These are phyloP conservation scores for Leptopilina myrica DNA, from an alignment of 2,888 invertebrate genomes.

Conservation along the genomic window DNA sequence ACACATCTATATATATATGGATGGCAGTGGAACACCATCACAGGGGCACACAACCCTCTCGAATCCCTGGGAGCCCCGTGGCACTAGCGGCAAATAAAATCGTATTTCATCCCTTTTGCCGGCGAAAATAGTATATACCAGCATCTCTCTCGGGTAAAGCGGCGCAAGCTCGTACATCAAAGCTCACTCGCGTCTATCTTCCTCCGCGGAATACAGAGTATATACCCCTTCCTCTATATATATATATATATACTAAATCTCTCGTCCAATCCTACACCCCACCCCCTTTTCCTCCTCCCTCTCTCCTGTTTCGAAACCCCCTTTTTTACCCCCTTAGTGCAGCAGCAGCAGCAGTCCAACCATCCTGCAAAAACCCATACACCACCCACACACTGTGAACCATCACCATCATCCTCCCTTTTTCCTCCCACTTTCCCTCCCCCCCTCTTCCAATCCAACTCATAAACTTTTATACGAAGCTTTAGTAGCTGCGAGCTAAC, in stretches of 20 bases:
- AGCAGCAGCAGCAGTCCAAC: conserved; percentile 57
- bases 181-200: conserved; percentile 72
- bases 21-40: conserved; percentile 60
- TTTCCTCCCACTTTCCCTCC: conserved; percentile 52
- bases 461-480: conserved; percentile 73
- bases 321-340: conserved; percentile 42
- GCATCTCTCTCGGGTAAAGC: conserved; percentile 58
- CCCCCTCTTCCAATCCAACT: conserved; percentile 64
- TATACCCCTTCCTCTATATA: conserved; percentile 40
- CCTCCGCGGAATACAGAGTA: conserved; percentile 53
- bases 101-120: conserved; percentile 74
- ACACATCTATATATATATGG: conserved; percentile 44
- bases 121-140: conserved; percentile 70
- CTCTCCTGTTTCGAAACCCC: too few relatives aligned
- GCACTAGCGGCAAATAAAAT: conserved; percentile 73
- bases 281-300: conserved; percentile 21
- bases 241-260: conserved; percentile 16
- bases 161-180: conserved; percentile 74
- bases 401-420: too few relatives aligned
- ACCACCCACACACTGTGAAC: too few relatives aligned
- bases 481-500: conserved; percentile 72
- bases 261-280: conserved; percentile 53
- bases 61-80: conserved; percentile 62
- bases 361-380: conserved; percentile 50
- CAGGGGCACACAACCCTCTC: conserved; percentile 63